phyloP scores from a whole-genome alignment of 2,888 invertebrate genomes.

The Orthosia incerta region DNA sequence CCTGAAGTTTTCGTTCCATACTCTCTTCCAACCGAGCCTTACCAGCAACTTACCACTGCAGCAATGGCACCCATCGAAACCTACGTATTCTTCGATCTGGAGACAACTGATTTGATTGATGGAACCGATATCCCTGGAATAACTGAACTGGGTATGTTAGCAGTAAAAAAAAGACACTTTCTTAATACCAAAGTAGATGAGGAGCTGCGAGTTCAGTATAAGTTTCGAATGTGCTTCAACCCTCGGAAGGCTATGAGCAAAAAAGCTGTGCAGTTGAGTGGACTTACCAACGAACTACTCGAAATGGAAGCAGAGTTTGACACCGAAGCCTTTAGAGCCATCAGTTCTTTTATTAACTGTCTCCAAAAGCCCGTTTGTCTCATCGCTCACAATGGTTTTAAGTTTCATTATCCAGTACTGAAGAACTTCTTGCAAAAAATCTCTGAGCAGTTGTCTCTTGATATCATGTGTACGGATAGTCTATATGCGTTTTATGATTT shows the following conservation, averaged over 20 bases:
- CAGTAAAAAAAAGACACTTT: background rate
- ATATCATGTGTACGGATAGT: background rate
- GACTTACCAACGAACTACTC: background rate
- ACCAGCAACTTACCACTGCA: background rate
- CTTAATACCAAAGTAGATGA: background rate
- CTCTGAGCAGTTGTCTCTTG: background rate
- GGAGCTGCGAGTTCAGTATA: background rate
- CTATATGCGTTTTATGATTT: constrained; percentile 6
- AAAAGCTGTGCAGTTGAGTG: background rate
- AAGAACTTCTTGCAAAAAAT: background rate
- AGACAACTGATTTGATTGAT: background rate
- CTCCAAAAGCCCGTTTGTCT: background rate
- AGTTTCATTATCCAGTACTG: background rate
- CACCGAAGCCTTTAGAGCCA: background rate
- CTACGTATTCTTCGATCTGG: constrained; percentile 4
- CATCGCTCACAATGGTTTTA: background rate
- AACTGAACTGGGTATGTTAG: constrained; percentile 5
- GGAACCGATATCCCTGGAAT: background rate
- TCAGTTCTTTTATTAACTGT: constrained; percentile 1
- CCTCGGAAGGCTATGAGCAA: background rate
- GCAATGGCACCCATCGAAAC: background rate
- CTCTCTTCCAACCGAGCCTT: background rate
- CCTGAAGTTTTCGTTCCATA: background rate
- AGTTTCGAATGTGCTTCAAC: constrained; percentile 6
- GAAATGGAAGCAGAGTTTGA: background rate